Evolutionary conservation across 2,888 invertebrate genomes (phyloP).

Genomic region (Carcina quercana): DNA sequence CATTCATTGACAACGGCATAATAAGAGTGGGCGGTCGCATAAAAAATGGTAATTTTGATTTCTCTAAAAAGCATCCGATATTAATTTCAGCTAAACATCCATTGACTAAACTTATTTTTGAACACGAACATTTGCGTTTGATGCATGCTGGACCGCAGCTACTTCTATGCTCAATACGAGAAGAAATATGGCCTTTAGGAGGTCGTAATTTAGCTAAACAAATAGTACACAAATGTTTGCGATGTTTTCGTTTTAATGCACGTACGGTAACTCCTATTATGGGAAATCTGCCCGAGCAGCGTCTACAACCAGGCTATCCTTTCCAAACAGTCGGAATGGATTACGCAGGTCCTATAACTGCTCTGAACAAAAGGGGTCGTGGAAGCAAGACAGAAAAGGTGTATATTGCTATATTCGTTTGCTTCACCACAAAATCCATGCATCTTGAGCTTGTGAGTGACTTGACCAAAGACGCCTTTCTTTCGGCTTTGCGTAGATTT

Average conservation of each 20-base stretch:
- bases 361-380: not conserved
- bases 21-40: constrained; percentile 7
- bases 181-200: constrained; percentile 4
- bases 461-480: constrained; percentile 10
- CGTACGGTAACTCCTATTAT: constrained; percentile 7
- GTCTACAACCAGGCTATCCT: constrained; percentile 9
- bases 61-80: constrained; percentile 7
- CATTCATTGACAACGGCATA: constrained; percentile 1
- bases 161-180: constrained; percentile 1
- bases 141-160: constrained; percentile 5
- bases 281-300: constrained; percentile 8
- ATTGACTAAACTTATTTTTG: constrained; percentile 3
- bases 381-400: not conserved
- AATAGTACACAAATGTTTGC: constrained; percentile 2
- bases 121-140: constrained; percentile 3
- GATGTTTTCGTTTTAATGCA: constrained; percentile 5
- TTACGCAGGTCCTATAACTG: not conserved
- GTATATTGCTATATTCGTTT: constrained; percentile 9
- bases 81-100: constrained; percentile 2
- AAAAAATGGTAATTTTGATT: constrained; percentile 1
- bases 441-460: constrained; percentile 13
- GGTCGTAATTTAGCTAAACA: constrained; percentile 7
- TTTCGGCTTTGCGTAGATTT: constrained; percentile 10
- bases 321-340: constrained; percentile 4
- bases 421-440: constrained; percentile 10